Evolutionary conservation across 2,797 vertebrate genomes (phyloP), one percentile per base, ranked within the genome.

Genomic region (Sebastes kiyomatsui): DNA sequence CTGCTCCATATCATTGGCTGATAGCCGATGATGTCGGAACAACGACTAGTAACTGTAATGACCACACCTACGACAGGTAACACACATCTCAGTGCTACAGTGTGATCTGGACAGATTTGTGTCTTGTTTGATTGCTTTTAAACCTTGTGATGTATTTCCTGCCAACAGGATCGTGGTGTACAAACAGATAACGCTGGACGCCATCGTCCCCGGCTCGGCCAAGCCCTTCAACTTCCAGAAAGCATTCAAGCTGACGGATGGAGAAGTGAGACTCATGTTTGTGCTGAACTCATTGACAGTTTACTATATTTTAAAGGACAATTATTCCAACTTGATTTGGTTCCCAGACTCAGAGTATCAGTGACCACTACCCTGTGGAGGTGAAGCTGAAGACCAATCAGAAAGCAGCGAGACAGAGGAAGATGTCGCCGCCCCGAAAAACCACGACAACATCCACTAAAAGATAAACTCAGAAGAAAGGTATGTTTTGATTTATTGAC

Each of bases 351-450:
- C 82, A 88, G 46, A 1, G 81, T 0, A 87, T 96, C 73, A 96
- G 94, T 70, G 95, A 96, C 73, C 95, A 96, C 78, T 96, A 95
- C 62, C 95, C 95, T 4, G 94, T 95, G 83, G 95, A 96, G 83
- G 94, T 96, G 72, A 79, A 74, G 64, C 87, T 95, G 67, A 33
- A 66, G 80, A 80, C 33, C 11, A 4, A 14, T 6, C 32, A 65
- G 33, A 80, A 6, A 55, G n/a, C 23, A 30, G 1, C 7, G n/a
- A 23, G 8, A 27, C 49, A 33, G 4, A 67, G 20, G 35, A 58
- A 28, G 59, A 25, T 2, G 5, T 16, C 38, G 16, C 27, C 6
- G 22, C 6, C 62, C 10, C 67, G 25, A 54, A 1, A 8, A 33
- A 33, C 32, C 10, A 33, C 1, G 3, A 22, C 28, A 14, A 27